Evolutionary conservation across 2,113 vertebrate genomes (phyloP).

Genomic region (Machaerirhynchus nigripectus): DNA sequence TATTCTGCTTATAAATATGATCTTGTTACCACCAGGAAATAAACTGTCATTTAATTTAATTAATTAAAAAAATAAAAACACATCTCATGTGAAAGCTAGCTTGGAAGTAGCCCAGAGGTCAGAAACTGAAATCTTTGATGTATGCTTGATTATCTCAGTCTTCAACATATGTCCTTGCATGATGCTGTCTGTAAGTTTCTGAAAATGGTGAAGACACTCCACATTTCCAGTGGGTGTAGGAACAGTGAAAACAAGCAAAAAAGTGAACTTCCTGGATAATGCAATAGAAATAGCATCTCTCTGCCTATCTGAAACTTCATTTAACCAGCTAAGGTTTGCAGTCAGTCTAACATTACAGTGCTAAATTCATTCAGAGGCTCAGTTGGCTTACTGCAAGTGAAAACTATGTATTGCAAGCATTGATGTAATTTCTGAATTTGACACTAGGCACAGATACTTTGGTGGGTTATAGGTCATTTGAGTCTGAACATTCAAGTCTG

Average conservation of each 20-base stretch:
- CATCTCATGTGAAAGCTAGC: slow-evolving; percentile 1
- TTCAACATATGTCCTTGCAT: slow-evolving; percentile 16
- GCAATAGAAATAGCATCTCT: background rate
- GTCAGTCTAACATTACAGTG: background rate
- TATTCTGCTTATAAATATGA: slow-evolving; percentile 20
- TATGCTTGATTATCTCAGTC: slow-evolving; percentile 12
- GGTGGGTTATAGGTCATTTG: background rate
- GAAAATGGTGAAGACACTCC: slow-evolving; percentile 33
- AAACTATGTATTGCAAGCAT: background rate
- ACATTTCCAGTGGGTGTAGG: slow-evolving; percentile 14
- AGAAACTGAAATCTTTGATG: slow-evolving; percentile 43
- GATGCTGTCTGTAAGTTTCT: slow-evolving; percentile 28
- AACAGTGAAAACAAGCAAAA: slow-evolving; percentile 28
- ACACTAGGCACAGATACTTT: background rate
- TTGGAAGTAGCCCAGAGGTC: slow-evolving; percentile 42
- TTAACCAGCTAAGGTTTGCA: background rate
- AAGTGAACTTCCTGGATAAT: slow-evolving; percentile 10
- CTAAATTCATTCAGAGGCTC: background rate
- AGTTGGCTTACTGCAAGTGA: background rate
- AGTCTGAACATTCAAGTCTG: background rate
- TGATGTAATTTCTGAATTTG: background rate
- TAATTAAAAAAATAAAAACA: slow-evolving; percentile 2
- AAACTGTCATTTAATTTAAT: slow-evolving; percentile 48
- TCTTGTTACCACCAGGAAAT: slow-evolving; percentile 26
- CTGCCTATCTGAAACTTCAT: background rate